Percentiles rank a stretch among this genome's conserved stretches.
Evolutionary conservation across 2,113 vertebrate genomes (phyloP).

Genomic region (Thunnus thynnus): DNA sequence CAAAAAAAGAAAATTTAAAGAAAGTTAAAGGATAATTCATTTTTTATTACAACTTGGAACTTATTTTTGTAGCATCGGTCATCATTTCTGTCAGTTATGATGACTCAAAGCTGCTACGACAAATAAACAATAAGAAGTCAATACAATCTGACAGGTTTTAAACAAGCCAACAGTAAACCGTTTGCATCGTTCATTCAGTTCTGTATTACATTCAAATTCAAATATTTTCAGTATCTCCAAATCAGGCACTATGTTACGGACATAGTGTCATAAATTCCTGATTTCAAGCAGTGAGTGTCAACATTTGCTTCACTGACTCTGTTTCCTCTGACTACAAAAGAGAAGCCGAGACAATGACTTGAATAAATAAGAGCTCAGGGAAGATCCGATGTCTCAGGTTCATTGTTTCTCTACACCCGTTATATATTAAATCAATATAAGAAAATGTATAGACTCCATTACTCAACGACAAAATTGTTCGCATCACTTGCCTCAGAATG

Average conservation of each 20-base stretch:
- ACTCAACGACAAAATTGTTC: not conserved
- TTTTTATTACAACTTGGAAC: not conserved
- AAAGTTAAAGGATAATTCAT: not conserved
- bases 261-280: too few relatives aligned
- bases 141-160: too few relatives aligned
- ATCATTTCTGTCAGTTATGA: not conserved
- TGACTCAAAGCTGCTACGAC: not conserved
- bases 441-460: too few relatives aligned
- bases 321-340: not conserved
- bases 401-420: too few relatives aligned
- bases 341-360: too few relatives aligned
- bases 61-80: not conserved
- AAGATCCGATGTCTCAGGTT: not conserved
- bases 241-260: too few relatives aligned
- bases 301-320: not conserved
- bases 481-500: not conserved
- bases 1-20: not conserved
- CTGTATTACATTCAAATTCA: not conserved
- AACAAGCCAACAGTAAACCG: not conserved
- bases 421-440: too few relatives aligned
- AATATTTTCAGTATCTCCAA: too few relatives aligned
- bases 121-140: too few relatives aligned
- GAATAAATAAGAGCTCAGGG: not conserved
- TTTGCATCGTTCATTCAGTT: conserved; percentile 6
- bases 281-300: not conserved